A percentile compares a stretch with the other conserved stretches of the same genome.
Conservation (phyloP, 2,888 invertebrate species). For the Galeopsomyia nigrocyanea region DNA sequence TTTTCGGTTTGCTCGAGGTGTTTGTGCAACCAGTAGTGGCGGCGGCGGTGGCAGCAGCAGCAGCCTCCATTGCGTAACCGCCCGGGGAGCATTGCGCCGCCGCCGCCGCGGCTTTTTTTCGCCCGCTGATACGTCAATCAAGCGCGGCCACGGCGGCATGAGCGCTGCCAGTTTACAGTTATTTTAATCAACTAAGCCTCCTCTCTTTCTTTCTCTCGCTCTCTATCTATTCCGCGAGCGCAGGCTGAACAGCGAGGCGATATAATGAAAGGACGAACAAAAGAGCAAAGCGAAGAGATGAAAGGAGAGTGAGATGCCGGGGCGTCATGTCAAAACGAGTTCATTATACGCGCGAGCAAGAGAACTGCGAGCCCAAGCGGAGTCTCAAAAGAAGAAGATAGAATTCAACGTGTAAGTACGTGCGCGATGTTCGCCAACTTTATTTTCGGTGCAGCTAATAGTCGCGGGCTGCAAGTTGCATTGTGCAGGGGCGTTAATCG, state of each 20-base stretch:
- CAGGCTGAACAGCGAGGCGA: slow-evolving; percentile 29
- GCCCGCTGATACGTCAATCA: slow-evolving; percentile 59
- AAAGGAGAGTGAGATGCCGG: slow-evolving; percentile 23
- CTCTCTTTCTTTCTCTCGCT: slow-evolving; percentile 13
- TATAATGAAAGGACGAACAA: slow-evolving; percentile 46
- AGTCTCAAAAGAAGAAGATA: slow-evolving; percentile 34
- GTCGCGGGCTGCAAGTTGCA: slow-evolving; percentile 23
- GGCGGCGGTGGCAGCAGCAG: slow-evolving; percentile 42
- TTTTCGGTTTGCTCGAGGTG: background rate
- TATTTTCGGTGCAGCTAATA: too few relatives aligned
- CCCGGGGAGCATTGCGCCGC: slow-evolving; percentile 46
- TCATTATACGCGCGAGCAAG: slow-evolving; percentile 56
- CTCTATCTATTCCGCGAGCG: slow-evolving; percentile 34
- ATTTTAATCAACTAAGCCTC: slow-evolving; percentile 63
- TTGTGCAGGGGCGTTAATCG: slow-evolving; percentile 46
- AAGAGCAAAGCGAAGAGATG: slow-evolving; percentile 25
- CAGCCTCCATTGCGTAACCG: slow-evolving; percentile 52
- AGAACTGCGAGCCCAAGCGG: background rate
- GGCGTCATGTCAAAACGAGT: slow-evolving; percentile 63
- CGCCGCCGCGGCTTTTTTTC: slow-evolving; percentile 50
- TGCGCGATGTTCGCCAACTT: background rate
- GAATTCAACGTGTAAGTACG: background rate
- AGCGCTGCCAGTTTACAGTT: slow-evolving; percentile 55
- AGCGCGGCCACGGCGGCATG: slow-evolving; percentile 12
- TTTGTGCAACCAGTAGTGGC: slow-evolving; percentile 35